Evolutionary conservation across 2,113 vertebrate species (phyloP), one percentile per base, ranked within the genome.

Genomic region (Cyrtonyx montezumae): DNA sequence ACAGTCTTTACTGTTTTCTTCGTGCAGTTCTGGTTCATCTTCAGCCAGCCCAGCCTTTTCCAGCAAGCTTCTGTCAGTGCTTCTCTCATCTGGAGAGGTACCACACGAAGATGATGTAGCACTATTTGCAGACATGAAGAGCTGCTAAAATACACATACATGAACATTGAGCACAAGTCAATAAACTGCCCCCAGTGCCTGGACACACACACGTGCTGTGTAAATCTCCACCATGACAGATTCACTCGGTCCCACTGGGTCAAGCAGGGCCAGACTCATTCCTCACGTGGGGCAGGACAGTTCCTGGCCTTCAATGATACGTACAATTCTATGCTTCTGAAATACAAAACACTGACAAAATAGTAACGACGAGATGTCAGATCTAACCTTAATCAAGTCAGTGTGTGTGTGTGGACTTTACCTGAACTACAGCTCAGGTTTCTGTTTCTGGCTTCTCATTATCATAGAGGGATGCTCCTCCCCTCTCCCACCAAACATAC

Each of bases 81-180:
- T 89, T 17, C 87, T 82, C 55, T 90, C 94, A 36, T 66, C 92
- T 13, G 86, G 68, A n/a, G 94, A 81, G 0, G 90, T 13, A 3
- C 63, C 46, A 2, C 90, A 74, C 42, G 87, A 43, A n/a, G 95
- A 61, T 1, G 63, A 55, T 9, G 69, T 84, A 8, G 68, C 84
- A 15, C 68, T 97, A 16, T 98, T 98, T 77, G 99, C 98, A 71
- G 99, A 99, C 99, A 99, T 99, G 97, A 99, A 99, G 88, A 99
- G 98, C 82, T 99, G 98, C 99, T 99, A 97, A 74, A 96, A 88
- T 80, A 92, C 70, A 94, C 48, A 82, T 16, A 88, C 10, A 81
- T 28, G 68, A 71, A 45, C 2, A 13, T 69, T 95, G 45, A 93
- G n/a, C 56, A 25, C 74, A 37, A 51, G 68, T 4, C 45, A 78